Evolutionary conservation across 2,888 invertebrate species (phyloP).

Genomic region (Dryocosmus kuriphilus): DNA sequence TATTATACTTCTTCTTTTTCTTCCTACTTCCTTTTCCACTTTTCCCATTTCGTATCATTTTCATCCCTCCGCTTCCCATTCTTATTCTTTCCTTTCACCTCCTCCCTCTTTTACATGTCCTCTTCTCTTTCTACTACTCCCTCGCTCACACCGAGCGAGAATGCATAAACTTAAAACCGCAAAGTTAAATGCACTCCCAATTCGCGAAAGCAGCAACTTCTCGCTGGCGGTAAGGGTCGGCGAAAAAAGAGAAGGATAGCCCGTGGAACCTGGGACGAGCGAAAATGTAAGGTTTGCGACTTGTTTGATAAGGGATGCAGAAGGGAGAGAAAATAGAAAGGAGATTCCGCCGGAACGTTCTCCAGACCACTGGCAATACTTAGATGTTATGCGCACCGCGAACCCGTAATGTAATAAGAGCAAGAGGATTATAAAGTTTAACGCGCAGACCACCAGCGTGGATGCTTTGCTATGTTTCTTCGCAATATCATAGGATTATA

Average conservation of each 20-base stretch:
- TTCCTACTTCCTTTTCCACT: not conserved
- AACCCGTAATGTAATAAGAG: slow-evolving; percentile 61
- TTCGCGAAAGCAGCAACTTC: slow-evolving; percentile 59
- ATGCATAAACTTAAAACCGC: slow-evolving; percentile 63
- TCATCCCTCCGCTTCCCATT: not conserved
- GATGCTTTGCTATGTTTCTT: slow-evolving; percentile 3
- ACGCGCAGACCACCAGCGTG: slow-evolving; percentile 47
- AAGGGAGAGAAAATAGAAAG: slow-evolving; percentile 14
- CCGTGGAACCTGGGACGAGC: slow-evolving; percentile 9
- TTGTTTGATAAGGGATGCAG: slow-evolving; percentile 17
- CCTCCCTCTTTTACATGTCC: not conserved
- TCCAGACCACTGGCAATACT: slow-evolving; percentile 64
- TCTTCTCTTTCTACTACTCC: not conserved
- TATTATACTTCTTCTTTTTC: not conserved
- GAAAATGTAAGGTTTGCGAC: slow-evolving; percentile 29
- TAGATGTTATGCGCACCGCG: slow-evolving; percentile 60
- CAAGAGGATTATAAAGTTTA: slow-evolving; percentile 53
- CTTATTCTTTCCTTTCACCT: not conserved
- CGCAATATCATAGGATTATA: not conserved
- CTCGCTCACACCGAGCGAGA: slow-evolving; percentile 50
- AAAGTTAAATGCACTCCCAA: slow-evolving; percentile 65
- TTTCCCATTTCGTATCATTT: not conserved
- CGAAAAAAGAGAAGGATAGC: slow-evolving; percentile 19
- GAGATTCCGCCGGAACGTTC: slow-evolving; percentile 53
- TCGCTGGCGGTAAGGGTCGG: not conserved